Conservation (phyloP, 2,888 invertebrate species). For the Hirtodrosophila duncani region DNA sequence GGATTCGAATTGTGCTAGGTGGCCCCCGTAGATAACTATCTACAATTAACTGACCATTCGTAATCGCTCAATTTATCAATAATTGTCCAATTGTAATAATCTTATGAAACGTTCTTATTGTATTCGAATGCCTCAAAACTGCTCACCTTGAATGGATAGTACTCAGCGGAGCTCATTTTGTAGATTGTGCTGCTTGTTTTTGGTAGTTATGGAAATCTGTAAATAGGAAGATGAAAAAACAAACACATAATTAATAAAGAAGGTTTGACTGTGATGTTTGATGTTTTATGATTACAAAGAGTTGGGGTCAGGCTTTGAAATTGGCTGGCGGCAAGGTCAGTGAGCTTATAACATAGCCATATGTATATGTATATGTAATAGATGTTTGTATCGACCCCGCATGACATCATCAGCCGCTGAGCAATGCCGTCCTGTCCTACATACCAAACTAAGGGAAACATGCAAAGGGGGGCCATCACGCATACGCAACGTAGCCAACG, state of each 20-base stretch:
- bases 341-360: constrained; percentile 1
- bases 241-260: constrained; percentile 35
- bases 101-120: not conserved
- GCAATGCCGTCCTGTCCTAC: too few relatives aligned
- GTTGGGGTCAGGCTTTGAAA: constrained; percentile 8
- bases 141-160: constrained; percentile 92
- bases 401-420: constrained; percentile 62
- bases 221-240: constrained; percentile 33
- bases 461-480: constrained; percentile 32
- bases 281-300: constrained; percentile 12
- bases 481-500: constrained; percentile 41
- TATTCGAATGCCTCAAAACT: not conserved
- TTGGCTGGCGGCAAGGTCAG: constrained; percentile 31
- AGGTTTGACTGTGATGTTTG: not conserved
- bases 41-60: too few relatives aligned
- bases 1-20: too few relatives aligned
- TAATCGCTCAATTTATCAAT: constrained; percentile 21
- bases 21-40: too few relatives aligned
- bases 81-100: constrained; percentile 18
- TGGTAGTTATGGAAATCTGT: constrained; percentile 72
- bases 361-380: constrained; percentile 5
- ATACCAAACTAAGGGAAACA: constrained; percentile 11
- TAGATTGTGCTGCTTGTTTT: constrained; percentile 64
- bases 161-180: constrained; percentile 88
- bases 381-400: constrained; percentile 17